Base-by-base conservation (phyloP, 1,140 invertebrate species). In the Neodiprion lecontei region DNA sequence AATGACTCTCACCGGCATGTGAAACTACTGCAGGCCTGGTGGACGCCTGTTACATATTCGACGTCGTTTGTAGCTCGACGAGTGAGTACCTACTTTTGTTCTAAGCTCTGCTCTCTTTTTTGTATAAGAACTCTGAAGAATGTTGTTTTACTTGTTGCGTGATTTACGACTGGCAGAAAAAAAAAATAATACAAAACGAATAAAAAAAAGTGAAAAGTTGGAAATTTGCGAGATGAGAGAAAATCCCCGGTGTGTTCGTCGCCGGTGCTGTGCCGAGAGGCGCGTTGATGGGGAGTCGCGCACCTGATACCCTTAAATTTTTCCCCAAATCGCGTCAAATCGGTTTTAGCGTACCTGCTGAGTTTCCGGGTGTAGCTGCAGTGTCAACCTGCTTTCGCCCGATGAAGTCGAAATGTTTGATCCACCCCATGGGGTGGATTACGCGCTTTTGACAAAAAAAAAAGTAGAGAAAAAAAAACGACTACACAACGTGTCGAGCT, bases 371-470 rank as follows among this genome's bases (percentile, higher is more conserved):
- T 21, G 21, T 21, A 69, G 11, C 23, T 21, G 21, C 67, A 69
- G 11, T 5, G 67, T 11, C 14, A 21, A 21, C 67, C 21, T 23
- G 67, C n/a, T 79, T 72, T 70, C 76, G 69, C 76, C 66, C 83
- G 80, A 79, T 84, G 84, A 86, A 87, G 80, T 87, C 82, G 75
- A 83, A 84, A 79, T 83, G 81, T 80, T 83, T 79, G 80, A 77
- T 82, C 83, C 81, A 81, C 87, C 86, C 85, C 81, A 82, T 79
- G 77, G 80, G 82, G 83, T 84, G 86, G 87, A 89, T 89, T 88
- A 88, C 82, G 81, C 79, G 83, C 82, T 86, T 88, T 86, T 77
- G 83, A 76, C 77, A 85, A 87, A 86, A 83, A 79, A 81, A 79
- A 74, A 78, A 10, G 48, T 23, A 49, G 21, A 70, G 12, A 17